These are phyloP conservation scores for Meiosimyza platycephala DNA, from an alignment of 2,888 invertebrate species.

Conservation along the genomic window DNA sequence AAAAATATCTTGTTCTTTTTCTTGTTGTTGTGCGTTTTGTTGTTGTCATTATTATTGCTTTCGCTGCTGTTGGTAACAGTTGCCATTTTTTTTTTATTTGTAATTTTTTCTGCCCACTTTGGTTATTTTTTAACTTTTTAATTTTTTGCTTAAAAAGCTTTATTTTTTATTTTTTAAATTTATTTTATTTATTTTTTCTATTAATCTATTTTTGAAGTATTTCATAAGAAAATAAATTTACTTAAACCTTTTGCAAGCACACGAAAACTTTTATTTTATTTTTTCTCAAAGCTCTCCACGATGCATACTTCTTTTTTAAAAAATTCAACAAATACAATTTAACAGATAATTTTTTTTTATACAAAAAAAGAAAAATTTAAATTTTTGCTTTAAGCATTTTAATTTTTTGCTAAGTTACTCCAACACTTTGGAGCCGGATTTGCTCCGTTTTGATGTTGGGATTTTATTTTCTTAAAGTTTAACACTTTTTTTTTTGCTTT, in stretches of 20 bases:
- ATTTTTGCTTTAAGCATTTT: neutral
- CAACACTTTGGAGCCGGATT: conserved; percentile 5
- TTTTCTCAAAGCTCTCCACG: too few species aligned
- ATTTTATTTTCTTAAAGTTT: conserved; percentile 1
- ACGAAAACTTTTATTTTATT: too few species aligned
- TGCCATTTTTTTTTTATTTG: conserved; percentile 48
- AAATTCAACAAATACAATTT: too few species aligned
- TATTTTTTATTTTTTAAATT: neutral
- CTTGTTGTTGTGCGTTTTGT: conserved; percentile 35
- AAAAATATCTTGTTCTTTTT: conserved; percentile 39
- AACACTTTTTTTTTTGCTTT: neutral
- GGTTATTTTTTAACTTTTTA: neutral
- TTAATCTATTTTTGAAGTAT: neutral
- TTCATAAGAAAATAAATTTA: neutral
- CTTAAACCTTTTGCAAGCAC: neutral
- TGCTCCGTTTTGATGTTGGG: conserved; percentile 2
- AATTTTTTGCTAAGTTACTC: neutral
- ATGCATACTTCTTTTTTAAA: too few species aligned
- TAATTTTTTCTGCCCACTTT: neutral
- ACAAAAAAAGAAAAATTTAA: neutral
- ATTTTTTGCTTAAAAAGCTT: neutral
- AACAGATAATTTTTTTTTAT: neutral
- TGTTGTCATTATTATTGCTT: conserved; percentile 36
- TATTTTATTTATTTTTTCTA: neutral
- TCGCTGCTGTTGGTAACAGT: conserved; percentile 48